These are phyloP conservation scores for Cerceris rybyensis DNA, from an alignment of 2,888 invertebrate genomes.

Conservation along the genomic window DNA sequence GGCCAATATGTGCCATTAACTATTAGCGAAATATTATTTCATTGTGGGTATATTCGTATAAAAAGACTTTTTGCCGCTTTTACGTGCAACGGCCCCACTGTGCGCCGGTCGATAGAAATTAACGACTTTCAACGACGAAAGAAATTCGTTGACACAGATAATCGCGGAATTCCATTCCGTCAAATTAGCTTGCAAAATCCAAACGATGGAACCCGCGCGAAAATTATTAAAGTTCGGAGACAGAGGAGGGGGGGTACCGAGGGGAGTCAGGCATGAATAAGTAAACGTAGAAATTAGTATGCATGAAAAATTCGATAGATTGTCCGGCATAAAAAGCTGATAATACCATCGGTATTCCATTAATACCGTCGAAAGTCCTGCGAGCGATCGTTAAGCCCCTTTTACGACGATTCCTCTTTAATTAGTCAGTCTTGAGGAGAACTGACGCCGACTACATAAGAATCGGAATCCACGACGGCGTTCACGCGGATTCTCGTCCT, in stretches of 20 bases:
- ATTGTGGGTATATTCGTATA: no score
- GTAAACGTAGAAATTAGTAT: slow-evolving; percentile 33
- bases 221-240: not conserved
- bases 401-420: slow-evolving; percentile 63
- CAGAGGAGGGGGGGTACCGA: not conserved
- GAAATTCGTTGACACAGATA: no score
- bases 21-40: no score
- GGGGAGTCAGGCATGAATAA: not conserved
- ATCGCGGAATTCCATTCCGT: not conserved
- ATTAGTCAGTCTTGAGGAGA: slow-evolving; percentile 64
- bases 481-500: slow-evolving; percentile 65
- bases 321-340: slow-evolving; percentile 33
- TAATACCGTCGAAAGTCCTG: slow-evolving; percentile 38
- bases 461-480: slow-evolving; percentile 65
- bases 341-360: slow-evolving; percentile 52
- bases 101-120: no score
- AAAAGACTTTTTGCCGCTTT: no score
- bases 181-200: not conserved
- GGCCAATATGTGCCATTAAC: no score
- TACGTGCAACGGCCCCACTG: no score
- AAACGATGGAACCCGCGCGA: not conserved
- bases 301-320: slow-evolving; percentile 47
- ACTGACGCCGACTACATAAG: slow-evolving; percentile 61
- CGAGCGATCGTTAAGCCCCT: slow-evolving; percentile 55
- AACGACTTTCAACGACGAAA: no score